Base-by-base conservation (phyloP, 2,888 invertebrate genomes). In the Tyria jacobaeae region DNA sequence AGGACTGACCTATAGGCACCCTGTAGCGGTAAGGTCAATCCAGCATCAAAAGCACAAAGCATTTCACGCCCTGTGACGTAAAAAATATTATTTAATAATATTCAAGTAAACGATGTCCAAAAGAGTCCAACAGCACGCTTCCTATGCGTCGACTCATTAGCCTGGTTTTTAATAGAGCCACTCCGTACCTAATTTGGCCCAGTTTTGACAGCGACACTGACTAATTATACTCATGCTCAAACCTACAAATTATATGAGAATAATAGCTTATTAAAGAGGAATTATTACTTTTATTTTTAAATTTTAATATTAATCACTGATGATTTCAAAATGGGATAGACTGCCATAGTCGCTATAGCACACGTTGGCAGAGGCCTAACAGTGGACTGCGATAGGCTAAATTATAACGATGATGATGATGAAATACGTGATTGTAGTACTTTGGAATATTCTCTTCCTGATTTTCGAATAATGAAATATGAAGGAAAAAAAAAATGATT, bases 211-310 rank as follows among this genome's bases (percentile, higher is more conserved):
- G 65, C 69, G 70, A 71, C 69, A 70, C 67, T 65, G 75, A 78
- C 79, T 82, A 82, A 84, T 85, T 84, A 84, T 64, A 68, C 57
- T 67, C 66, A 70, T 66, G 67, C 68, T 59, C 63, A 53, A 31
- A 31, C 6, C 27, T 6, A 69, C 70, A 66, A 71, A 79, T 83
- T 85, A 84, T 85, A 85, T 79, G 83, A 73, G 81, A 68, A 75
- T 80, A 72, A 73, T 74, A 71, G 71, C 75, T 77, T 79, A 81
- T 85, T 84, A 80, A 78, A 77, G 70, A 70, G 69, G 75, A 83
- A 83, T 80, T 79, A 2, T 31, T 6, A 31, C 27, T 27, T 27
- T 27, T 27, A 27, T 27, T 27, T 27, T 27, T 4, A 27, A 27
- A 27, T 3, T 27, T 27, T n/a, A n/a, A n/a, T n/a, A n/a, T n/a